Base-by-base conservation (phyloP, 2,888 invertebrate genomes). In the Ormyrus pomaceus region DNA sequence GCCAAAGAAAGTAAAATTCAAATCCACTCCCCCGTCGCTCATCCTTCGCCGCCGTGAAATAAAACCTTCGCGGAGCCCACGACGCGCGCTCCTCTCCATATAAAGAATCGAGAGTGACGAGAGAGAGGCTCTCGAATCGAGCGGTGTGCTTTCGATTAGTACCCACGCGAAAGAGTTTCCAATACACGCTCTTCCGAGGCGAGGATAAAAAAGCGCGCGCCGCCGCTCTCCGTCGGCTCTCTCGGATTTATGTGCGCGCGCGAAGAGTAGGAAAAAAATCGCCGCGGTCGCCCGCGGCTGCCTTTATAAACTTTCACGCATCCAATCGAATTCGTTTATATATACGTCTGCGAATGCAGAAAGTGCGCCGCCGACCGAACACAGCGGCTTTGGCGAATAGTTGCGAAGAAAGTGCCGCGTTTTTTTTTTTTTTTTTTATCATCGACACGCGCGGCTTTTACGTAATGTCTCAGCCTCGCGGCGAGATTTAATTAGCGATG, bases 271-370 rank as follows among this genome's bases (percentile, higher is more conserved):
- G 5, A 64, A 45, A 55, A 56, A 68, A 72, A 19, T 19, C 19
- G 19, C 19, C 19, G 19, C 58, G 13, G 55, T 58, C 61, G 53
- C 65, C 71, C 19, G 55, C 65, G 73, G 55, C 70, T 19, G 19
- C 11, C 9, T 48, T 13, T 8, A 10, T 19, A 56, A 56, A 78
- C 81, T 78, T 77, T 81, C 77, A 71, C 81, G 74, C 65, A 45
- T 75, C 72, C 55, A 83, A 82, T 82, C 53, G 64, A 73, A 73
- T 71, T 71, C 45, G 13, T 13, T 62, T 55, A 46, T 62, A 53
- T 46, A 56, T 45, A 70, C 34, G 19, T 53, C 4, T 46, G 13
- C 19, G 7, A 10, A 48, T 45, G 58, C 64, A 65, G 59, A 72
- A 79, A 64, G 75, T 34, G 53, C 66, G 66, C 46, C 59, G 58